A percentile compares a stretch with the other conserved stretches of the same genome.
These are phyloP conservation scores for Leuciscus idus DNA, from an alignment of 2,113 vertebrate genomes.

Conservation along the genomic window DNA sequence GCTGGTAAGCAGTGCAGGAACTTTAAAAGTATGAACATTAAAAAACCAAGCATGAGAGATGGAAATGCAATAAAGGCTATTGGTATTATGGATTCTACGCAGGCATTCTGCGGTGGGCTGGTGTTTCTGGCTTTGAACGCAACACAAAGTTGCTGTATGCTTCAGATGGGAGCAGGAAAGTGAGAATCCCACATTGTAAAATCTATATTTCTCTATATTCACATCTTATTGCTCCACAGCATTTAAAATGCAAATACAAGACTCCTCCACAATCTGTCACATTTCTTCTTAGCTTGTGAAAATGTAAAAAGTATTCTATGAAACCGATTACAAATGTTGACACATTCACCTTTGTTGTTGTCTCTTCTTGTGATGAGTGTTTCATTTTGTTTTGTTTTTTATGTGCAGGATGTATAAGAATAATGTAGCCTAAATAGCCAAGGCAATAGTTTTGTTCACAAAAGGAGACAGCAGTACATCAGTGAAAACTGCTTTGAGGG, in stretches of 20 bases:
- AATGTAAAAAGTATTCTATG: conserved; percentile 80
- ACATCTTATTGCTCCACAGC: conserved; percentile 59
- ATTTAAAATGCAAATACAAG: conserved; percentile 58
- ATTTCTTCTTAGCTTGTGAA: conserved; percentile 78
- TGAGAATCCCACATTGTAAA: conserved; percentile 35
- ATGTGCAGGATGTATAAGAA: not conserved
- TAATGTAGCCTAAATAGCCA: not conserved
- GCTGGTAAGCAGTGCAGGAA: conserved; percentile 24
- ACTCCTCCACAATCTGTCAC: conserved; percentile 61
- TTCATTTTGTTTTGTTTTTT: not conserved
- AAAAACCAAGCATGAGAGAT: conserved; percentile 39
- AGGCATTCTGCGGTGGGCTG: not conserved
- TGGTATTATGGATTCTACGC: not conserved
- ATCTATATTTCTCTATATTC: conserved; percentile 58
- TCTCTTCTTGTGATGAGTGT: conserved; percentile 27
- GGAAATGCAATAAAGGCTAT: conserved; percentile 9
- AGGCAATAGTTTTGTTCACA: not conserved
- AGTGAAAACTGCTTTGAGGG: not conserved
- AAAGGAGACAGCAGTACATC: not conserved
- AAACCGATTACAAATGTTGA: conserved; percentile 72
- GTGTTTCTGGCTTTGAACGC: conserved; percentile 17
- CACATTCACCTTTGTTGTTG: conserved; percentile 58
- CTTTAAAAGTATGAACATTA: conserved; percentile 22
- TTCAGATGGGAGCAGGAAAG: not conserved
- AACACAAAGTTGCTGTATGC: conserved; percentile 3